phyloP scores from a whole-genome alignment of 2,888 invertebrate genomes.

The Lathronympha strigana region DNA sequence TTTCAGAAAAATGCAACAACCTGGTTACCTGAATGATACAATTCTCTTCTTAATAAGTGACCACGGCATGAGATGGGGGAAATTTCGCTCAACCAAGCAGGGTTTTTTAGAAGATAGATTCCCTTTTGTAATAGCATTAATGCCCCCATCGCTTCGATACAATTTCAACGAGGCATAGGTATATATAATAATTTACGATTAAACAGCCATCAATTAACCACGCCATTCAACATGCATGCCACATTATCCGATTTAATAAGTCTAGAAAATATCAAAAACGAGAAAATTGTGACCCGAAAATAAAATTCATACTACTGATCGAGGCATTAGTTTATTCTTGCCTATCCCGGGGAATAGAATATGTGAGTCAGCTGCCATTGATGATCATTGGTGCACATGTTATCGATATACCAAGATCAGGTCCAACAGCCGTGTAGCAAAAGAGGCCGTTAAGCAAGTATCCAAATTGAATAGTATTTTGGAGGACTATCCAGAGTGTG shows the following conservation, averaged over 20 bases:
- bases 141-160: background rate
- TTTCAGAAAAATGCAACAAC: background rate
- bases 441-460: background rate
- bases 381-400: slow-evolving; percentile 94
- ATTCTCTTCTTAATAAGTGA: slow-evolving; percentile 91
- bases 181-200: background rate
- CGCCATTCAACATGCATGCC: slow-evolving; percentile 89
- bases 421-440: slow-evolving; percentile 59
- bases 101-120: slow-evolving; percentile 93
- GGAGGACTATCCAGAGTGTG: background rate
- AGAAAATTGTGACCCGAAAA: background rate
- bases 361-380: slow-evolving; percentile 89
- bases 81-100: slow-evolving; percentile 90
- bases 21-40: slow-evolving; percentile 68
- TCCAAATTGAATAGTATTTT: background rate
- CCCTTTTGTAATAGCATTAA: slow-evolving; percentile 68
- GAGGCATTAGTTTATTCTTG: background rate
- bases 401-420: slow-evolving; percentile 83
- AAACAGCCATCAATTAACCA: slow-evolving; percentile 81
- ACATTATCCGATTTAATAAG: slow-evolving; percentile 88
- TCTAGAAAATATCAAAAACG: slow-evolving; percentile 53
- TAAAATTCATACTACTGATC: background rate
- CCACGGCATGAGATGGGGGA: slow-evolving; percentile 94
- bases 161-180: background rate
- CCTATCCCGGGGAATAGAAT: slow-evolving; percentile 50